phyloP scores from a whole-genome alignment of 2,888 invertebrate genomes.

The Netelia melanura region DNA sequence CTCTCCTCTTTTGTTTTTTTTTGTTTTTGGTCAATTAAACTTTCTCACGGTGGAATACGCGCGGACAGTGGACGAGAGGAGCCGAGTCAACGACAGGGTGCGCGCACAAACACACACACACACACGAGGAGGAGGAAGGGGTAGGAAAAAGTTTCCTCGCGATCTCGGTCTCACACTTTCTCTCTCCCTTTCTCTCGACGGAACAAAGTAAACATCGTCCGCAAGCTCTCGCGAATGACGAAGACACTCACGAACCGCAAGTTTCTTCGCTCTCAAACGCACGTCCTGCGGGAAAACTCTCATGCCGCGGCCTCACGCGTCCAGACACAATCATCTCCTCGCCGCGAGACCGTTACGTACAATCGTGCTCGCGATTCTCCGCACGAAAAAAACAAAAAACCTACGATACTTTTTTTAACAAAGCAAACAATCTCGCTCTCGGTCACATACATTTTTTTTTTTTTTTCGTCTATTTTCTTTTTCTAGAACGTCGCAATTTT shows the following conservation, averaged over 20 bases:
- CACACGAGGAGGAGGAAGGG: neutral
- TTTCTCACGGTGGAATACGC: slow-evolving; percentile 29
- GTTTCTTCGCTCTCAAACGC: neutral
- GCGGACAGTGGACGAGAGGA: slow-evolving; percentile 6
- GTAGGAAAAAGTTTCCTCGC: slow-evolving; percentile 15
- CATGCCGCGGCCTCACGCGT: too few relatives aligned
- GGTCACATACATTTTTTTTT: too few relatives aligned
- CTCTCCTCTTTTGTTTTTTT: slow-evolving; percentile 27
- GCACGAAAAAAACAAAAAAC: neutral
- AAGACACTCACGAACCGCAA: neutral
- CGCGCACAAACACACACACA: neutral
- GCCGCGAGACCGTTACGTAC: neutral
- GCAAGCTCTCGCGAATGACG: neutral
- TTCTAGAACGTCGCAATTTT: too few relatives aligned
- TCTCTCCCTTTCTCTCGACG: too few relatives aligned
- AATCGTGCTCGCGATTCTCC: neutral
- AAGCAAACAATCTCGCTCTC: too few relatives aligned
- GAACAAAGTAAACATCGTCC: too few relatives aligned
- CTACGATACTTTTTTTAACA: neutral
- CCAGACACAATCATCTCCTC: too few relatives aligned
- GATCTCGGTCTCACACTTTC: slow-evolving; percentile 1
- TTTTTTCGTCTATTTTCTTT: too few relatives aligned
- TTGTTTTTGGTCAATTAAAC: slow-evolving; percentile 53
- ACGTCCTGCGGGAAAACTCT: neutral
- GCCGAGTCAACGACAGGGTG: neutral